A percentile compares a stretch with the other conserved stretches of the same genome.
These are phyloP conservation scores for Eristalis pertinax DNA, from an alignment of 2,888 invertebrate genomes.

Conservation along the genomic window DNA sequence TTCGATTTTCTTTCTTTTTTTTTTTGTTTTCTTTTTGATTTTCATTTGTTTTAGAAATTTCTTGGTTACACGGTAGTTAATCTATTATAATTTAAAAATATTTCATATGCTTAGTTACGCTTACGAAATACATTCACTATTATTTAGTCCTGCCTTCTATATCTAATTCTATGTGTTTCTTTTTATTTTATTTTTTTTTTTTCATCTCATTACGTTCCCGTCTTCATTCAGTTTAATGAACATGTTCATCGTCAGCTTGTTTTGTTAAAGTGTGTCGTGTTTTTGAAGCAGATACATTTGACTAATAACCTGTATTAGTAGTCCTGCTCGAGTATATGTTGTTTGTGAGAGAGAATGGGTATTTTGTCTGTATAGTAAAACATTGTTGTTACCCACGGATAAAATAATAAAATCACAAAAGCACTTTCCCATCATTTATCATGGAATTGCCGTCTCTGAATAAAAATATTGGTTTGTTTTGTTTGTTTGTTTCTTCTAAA, in stretches of 20 bases:
- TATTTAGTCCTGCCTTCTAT: constrained; percentile 59
- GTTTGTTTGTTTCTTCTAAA: constrained; percentile 49
- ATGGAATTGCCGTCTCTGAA: constrained; percentile 68
- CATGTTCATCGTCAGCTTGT: constrained; percentile 24
- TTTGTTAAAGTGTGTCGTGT: constrained; percentile 4
- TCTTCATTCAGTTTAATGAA: not conserved
- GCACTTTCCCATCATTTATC: constrained; percentile 66
- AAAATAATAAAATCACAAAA: constrained; percentile 69
- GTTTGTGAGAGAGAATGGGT: constrained; percentile 35
- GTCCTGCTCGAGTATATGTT: constrained; percentile 42
- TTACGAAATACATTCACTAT: constrained; percentile 61
- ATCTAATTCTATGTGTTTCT: constrained; percentile 58
- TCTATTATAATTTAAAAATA: constrained; percentile 66
- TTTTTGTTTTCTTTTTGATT: constrained; percentile 39
- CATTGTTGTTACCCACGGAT: constrained; percentile 44
- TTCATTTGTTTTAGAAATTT: constrained; percentile 55
- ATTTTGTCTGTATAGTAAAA: constrained; percentile 40
- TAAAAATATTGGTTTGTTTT: constrained; percentile 51
- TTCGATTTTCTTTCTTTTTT: not conserved
- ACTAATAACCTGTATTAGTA: constrained; percentile 68
- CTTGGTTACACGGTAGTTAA: constrained; percentile 60
- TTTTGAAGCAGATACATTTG: constrained; percentile 52
- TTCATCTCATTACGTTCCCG: constrained; percentile 28
- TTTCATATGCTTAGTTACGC: constrained; percentile 62
- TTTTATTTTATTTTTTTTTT: constrained; percentile 9